A percentile compares a stretch with the other conserved stretches of the same genome.
These are phyloP conservation scores for Ailurus styani DNA, from an alignment of 2,113 vertebrate genomes.

Conservation along the genomic window DNA sequence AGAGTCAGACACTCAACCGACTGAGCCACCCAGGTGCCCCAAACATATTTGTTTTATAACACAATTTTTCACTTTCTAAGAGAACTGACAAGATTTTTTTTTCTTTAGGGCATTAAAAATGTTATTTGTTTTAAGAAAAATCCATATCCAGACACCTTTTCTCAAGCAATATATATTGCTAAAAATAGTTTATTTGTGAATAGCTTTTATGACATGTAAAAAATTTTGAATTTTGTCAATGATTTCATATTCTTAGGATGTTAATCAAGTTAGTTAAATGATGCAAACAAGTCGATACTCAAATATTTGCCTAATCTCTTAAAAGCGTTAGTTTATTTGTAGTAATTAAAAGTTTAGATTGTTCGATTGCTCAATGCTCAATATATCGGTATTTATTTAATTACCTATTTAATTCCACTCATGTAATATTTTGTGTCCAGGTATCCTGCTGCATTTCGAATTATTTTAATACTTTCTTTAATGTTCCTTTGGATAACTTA, in stretches of 20 bases:
- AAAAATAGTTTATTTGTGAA: not conserved
- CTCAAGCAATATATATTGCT: not conserved
- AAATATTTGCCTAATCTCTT: not conserved
- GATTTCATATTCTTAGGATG: not conserved
- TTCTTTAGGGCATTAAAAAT: not conserved
- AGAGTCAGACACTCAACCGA: not conserved
- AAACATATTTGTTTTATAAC: not conserved
- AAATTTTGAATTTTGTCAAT: not conserved
- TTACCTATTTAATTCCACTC: not conserved
- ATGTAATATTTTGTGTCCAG: not conserved
- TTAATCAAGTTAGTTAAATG: not conserved
- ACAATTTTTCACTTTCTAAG: not conserved
- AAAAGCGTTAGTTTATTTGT: not conserved
- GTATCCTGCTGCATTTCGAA: not conserved
- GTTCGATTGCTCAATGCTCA: not conserved
- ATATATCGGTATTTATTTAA: not conserved
- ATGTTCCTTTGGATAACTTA: not conserved
- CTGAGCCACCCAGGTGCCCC: not conserved
- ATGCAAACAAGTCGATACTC: not conserved
- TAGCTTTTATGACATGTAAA: not conserved
- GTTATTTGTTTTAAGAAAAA: not conserved
- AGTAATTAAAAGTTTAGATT: not conserved
- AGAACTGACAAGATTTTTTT: not conserved
- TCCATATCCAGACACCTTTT: not conserved
- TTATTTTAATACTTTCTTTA: constrained; percentile 24